Evolutionary conservation across 2,113 vertebrate genomes (phyloP), one percentile per base, ranked within the genome.

Genomic region (Pygoscelis antarcticus): DNA sequence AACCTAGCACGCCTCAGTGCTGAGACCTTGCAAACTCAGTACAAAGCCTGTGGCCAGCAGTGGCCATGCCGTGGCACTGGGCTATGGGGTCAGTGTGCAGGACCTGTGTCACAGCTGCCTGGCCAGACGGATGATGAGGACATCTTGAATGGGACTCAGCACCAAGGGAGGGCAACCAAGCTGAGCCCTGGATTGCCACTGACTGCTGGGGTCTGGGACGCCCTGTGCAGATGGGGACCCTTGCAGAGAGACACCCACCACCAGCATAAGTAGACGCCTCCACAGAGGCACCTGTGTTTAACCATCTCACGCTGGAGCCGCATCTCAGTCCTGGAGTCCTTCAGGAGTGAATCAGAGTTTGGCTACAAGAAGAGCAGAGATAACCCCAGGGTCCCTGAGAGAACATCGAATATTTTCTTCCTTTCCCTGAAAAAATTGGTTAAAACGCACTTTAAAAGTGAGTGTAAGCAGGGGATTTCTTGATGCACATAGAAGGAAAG

Each of bases 11-110:
- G 0, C 38, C 44, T 79, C 38, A 1, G 30, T 1, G 47, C 84
- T 52, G 64, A 30, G 64, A 32, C 34, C 65, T 11, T 52, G 54
- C 16, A 47, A 44, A 25, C 22, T 18, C 30, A 11, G 22, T 0
- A 4, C 64, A 30, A 8, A 77, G 47, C 36, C 58, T 1, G 0
- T 5, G 36, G n/a, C 16, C 78, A 61, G 74, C 46, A 16, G 11
- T 25, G 40, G n/a, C 57, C 11, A 0, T 11, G 17, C 34, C 2
- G 0, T 30, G 25, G 40, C 26, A 9, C 6, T 16, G 47, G n/a
- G 62, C 49, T 40, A 1, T 0, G 1, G 71, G 19, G 8, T 49
- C 47, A 7, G 34, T 0, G 42, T 12, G 36, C 25, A 47, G 65
- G 60, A 25, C 11, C 54, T 1, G 77, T 7, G 38, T 0, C 55